Percentiles rank a stretch among this genome's conserved stretches.
Evolutionary conservation across 2,797 vertebrate genomes (phyloP).

Genomic region (Sitta carolinensis): DNA sequence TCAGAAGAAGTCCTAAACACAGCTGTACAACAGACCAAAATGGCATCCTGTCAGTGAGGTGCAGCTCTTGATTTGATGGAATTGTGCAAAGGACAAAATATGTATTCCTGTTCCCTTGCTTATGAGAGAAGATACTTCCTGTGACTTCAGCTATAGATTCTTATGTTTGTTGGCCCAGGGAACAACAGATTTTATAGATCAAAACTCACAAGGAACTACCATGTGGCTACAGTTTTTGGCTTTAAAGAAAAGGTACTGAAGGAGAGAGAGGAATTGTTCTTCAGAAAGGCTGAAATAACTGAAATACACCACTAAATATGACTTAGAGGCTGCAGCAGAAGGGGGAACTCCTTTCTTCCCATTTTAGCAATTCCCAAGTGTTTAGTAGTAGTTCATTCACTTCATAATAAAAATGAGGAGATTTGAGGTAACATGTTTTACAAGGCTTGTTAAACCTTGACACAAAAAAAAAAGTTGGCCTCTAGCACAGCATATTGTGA

Average conservation of each 20-base stretch:
- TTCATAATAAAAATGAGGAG: constrained; percentile 64
- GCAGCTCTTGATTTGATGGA: not conserved
- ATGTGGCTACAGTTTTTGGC: not conserved
- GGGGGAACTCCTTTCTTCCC: not conserved
- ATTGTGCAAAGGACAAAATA: not conserved
- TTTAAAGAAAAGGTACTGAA: not conserved
- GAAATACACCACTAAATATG: not conserved
- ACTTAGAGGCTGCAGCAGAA: not conserved
- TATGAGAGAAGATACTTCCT: not conserved
- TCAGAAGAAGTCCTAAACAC: not conserved
- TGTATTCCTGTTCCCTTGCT: not conserved
- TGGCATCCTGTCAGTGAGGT: not conserved
- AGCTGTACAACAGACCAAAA: not conserved
- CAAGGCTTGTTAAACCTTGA: constrained; percentile 64
- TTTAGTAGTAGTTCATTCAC: constrained; percentile 35
- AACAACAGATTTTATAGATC: not conserved
- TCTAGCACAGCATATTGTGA: constrained; percentile 35
- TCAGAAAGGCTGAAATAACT: not conserved
- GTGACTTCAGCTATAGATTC: not conserved
- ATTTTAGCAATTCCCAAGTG: constrained; percentile 17
- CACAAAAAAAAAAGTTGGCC: constrained; percentile 29
- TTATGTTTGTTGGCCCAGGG: not conserved
- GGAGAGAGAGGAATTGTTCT: not conserved
- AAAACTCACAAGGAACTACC: not conserved
- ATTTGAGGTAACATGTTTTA: constrained; percentile 63